Base-by-base conservation (phyloP, 2,797 vertebrate species). In the Ceryle rudis region DNA sequence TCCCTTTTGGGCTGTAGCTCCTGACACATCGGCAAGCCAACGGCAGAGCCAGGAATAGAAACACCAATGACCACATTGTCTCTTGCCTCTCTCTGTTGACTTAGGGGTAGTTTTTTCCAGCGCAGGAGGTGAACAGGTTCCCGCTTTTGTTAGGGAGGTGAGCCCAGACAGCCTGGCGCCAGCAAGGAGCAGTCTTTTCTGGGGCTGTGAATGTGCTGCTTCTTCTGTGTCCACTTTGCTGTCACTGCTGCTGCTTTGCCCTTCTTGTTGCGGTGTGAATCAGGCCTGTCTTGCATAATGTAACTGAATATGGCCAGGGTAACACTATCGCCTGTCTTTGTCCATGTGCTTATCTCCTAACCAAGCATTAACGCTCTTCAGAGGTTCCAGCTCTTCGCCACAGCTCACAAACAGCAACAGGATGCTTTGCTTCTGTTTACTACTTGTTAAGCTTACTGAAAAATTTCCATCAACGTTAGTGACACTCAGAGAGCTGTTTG, bases 141-240 rank as follows among this genome's bases (percentile, higher is more conserved):
- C 33, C 52, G 26, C 77, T 92, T 92, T 71, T 94, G 81, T 9
- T 49, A 35, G 44, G 49, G 47, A 85, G 67, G n/a, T 54, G 54
- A 81, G 55, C 90, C 41, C 87, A 92, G 94, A 65, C 94, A 81
- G 90, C 61, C 88, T 37, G 95, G 91, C 42, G 8, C 81, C 72
- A 0, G 57, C 57, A 41, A 60, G 70, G 86, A 75, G 25, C 44
- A 25, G 25, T 7, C 19, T 67, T 37, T 85, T 57, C 37, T 58
- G 54, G 46, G 57, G 57, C 72, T 33, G 52, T 41, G 65, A 54
- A 78, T 69, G 89, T 83, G 77, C 54, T 51, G 12, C 84, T 60
- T 4, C 55, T 49, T 55, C 66, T 16, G 1, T 86, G 46, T 44
- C 22, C 0, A 7, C 73, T 73, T 70, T 1, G 3, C 67, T 89